Evolutionary conservation across 2,888 invertebrate species (phyloP).

Genomic region (Pheosia gnoma): DNA sequence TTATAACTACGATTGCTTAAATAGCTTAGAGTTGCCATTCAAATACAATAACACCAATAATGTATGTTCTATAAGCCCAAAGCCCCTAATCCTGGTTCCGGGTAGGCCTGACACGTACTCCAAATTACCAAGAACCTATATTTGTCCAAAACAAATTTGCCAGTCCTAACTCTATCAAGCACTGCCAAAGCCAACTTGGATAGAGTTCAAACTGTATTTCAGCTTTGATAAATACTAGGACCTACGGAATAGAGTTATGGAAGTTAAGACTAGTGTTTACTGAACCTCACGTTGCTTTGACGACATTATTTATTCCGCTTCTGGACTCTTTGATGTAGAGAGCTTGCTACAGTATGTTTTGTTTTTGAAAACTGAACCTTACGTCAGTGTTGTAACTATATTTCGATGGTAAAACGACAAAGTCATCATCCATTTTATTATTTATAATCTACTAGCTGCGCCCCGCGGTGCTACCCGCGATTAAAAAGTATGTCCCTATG

Average conservation of each 20-base stretch:
- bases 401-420: slow-evolving; percentile 4
- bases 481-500: too few relatives aligned
- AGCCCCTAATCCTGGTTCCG: too few relatives aligned
- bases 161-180: background rate
- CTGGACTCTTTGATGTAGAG: slow-evolving; percentile 15
- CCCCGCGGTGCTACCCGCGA: too few relatives aligned
- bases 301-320: slow-evolving; percentile 23
- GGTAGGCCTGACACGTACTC: background rate
- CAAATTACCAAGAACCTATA: background rate
- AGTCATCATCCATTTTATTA: background rate
- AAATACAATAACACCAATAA: too few relatives aligned
- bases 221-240: background rate
- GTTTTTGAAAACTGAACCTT: background rate
- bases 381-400: background rate
- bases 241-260: slow-evolving; percentile 1
- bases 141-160: slow-evolving; percentile 2
- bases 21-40: background rate
- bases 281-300: slow-evolving; percentile 29
- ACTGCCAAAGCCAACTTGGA: slow-evolving; percentile 1
- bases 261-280: slow-evolving; percentile 26
- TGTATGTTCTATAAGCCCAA: too few relatives aligned
- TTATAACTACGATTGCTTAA: too few relatives aligned
- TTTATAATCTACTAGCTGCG: too few relatives aligned
- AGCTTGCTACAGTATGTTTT: slow-evolving; percentile 4
- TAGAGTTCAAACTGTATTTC: background rate